Base-by-base conservation (phyloP, 2,888 invertebrate species). In the Lasioglossum lativentre region DNA sequence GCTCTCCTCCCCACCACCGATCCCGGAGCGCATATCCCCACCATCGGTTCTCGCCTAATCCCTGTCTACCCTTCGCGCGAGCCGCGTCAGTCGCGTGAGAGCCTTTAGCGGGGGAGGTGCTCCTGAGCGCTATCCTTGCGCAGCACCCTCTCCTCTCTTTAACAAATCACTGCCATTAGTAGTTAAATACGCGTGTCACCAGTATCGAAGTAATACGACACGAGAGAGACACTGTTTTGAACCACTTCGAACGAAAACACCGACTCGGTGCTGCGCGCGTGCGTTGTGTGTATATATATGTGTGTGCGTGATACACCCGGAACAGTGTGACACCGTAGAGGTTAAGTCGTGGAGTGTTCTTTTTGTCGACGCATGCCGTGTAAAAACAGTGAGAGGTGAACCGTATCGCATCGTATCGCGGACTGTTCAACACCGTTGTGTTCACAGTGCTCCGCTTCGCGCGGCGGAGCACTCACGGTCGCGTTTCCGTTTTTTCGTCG, bases 61-160 rank as follows among this genome's bases (percentile, higher is more conserved):
- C 87, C 88, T 80, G 83, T 86, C 87, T 89, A 87, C 88, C 92
- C 90, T 90, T 89, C 90, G 88, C 90, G 89, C 82, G 86, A 86
- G 87, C 74, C 90, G 92, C 93, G 93, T 93, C 93, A 94, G 94
- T 94, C 94, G 94, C 94, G 94, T 96, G 95, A 94, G 94, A 94
- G 94, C 94, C 94, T 93, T 94, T 93, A 91, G 90, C 91, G 93
- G 92, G 93, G 93, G 93, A 94, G 93, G 95, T 95, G 95, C 88
- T 89, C 88, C 82, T 75, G 74, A 77, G 90, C 90, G 81, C 86
- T 80, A 73, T 82, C 73, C 73, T 85, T 88, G 89, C 83, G 72
- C 80, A 74, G 79, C 82, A 82, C 81, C 78, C 86, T 85, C 90
- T 85, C 87, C 90, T 90, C 89, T 88, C 85, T 89, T 90, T 82